A percentile compares a stretch with the other conserved stretches of the same genome.
Evolutionary conservation across 1,140 invertebrate genomes (phyloP).

Genomic region (Drosophila auraria): DNA sequence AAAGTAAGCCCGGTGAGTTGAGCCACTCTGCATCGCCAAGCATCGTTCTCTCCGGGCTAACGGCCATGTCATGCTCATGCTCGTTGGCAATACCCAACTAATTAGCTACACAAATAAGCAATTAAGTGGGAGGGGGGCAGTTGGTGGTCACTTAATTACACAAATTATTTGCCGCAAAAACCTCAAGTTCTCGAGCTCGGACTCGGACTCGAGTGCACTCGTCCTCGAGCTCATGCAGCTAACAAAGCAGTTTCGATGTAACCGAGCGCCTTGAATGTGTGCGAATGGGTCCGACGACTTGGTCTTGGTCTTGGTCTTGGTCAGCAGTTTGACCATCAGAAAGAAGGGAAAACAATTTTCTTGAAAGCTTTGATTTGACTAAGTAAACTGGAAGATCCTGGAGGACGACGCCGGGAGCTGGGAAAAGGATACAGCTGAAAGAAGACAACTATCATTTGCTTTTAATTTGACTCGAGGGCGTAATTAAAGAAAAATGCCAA

Average conservation of each 20-base stretch:
- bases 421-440: constrained; percentile 29
- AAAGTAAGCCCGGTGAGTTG: constrained; percentile 14
- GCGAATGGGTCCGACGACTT: constrained; percentile 3
- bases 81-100: constrained; percentile 57
- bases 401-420: constrained; percentile 38
- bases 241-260: constrained; percentile 46
- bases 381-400: constrained; percentile 73
- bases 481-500: constrained; percentile 81
- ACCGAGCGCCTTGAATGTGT: constrained; percentile 14
- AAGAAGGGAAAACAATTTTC: constrained; percentile 73
- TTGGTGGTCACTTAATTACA: constrained; percentile 62
- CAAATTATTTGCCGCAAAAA: constrained; percentile 64
- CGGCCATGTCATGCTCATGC: constrained; percentile 41
- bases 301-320: constrained; percentile 34
- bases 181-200: constrained; percentile 31
- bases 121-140: constrained; percentile 31
- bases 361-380: constrained; percentile 82
- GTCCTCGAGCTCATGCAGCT: constrained; percentile 21
- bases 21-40: constrained; percentile 10
- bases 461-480: constrained; percentile 80
- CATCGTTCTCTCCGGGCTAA: neutral
- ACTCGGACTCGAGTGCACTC: constrained; percentile 39
- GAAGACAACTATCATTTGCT: constrained; percentile 72
- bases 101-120: constrained; percentile 63
- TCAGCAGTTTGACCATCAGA: constrained; percentile 45